Conservation (phyloP, 2,113 vertebrate genomes). For the Aphyosemion australe region DNA sequence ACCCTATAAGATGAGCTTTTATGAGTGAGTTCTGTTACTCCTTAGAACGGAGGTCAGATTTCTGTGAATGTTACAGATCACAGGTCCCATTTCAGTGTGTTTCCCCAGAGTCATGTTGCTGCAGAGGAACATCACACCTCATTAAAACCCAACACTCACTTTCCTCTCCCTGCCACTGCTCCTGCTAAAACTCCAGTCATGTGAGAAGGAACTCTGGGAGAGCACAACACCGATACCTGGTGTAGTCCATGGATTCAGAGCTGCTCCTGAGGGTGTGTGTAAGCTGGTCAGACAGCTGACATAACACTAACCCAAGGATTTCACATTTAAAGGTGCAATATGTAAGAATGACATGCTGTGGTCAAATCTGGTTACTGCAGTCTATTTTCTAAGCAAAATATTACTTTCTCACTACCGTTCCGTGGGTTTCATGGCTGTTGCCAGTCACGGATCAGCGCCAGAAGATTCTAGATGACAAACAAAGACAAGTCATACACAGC, state of each 20-base stretch:
- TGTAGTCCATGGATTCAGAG: not conserved
- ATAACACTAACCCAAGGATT: too few species aligned
- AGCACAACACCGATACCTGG: constrained; percentile 22
- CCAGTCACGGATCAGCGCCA: too few species aligned
- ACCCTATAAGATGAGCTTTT: too few species aligned
- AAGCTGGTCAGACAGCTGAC: not conserved
- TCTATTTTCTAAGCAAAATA: too few species aligned
- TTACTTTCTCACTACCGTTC: too few species aligned
- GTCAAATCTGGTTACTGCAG: too few species aligned
- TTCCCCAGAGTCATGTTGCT: constrained; percentile 44
- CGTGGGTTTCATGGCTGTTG: too few species aligned
- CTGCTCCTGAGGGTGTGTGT: constrained; percentile 10
- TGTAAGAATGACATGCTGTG: too few species aligned
- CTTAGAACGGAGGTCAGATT: constrained; percentile 1
- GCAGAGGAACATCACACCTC: constrained; percentile 60
- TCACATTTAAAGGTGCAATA: too few species aligned
- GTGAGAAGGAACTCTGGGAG: constrained; percentile 28
- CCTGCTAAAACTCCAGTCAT: constrained; percentile 27
- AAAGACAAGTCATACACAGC: too few species aligned
- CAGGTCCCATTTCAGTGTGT: constrained; percentile 8
- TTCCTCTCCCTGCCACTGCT: constrained; percentile 26
- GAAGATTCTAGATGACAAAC: too few species aligned
- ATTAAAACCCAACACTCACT: constrained; percentile 58
- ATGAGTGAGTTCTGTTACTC: not conserved
- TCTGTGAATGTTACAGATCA: constrained; percentile 15